Evolutionary conservation across 2,888 invertebrate species (phyloP).

Genomic region (Tetragonisca angustula): DNA sequence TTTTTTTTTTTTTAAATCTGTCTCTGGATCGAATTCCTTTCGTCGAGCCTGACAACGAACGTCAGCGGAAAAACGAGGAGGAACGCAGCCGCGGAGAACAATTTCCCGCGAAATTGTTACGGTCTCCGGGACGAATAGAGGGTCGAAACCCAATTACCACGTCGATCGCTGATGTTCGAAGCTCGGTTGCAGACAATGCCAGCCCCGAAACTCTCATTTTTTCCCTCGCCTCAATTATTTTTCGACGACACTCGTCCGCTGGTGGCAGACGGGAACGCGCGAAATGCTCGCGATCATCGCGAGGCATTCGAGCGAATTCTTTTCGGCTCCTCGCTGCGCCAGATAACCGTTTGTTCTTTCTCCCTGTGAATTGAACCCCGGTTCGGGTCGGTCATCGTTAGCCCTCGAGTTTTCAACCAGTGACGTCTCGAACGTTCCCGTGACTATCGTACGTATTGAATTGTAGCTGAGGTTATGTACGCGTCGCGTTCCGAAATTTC

Average conservation of each 20-base stretch:
- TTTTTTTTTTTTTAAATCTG: neutral
- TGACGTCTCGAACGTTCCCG: slow-evolving; percentile 32
- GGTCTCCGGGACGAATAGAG: neutral
- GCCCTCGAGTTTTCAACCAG: slow-evolving; percentile 38
- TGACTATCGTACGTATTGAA: slow-evolving; percentile 24
- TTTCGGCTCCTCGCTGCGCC: neutral
- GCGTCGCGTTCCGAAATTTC: too few species aligned
- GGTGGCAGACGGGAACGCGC: neutral
- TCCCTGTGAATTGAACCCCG: slow-evolving; percentile 1
- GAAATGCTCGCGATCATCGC: neutral
- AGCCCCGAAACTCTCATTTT: slow-evolving; percentile 16
- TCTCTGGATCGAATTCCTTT: neutral
- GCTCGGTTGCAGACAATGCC: slow-evolving; percentile 23
- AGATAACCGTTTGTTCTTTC: slow-evolving; percentile 19
- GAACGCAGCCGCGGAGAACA: neutral
- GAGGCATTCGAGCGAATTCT: neutral
- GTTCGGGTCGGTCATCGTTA: slow-evolving; percentile 14
- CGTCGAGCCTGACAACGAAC: neutral
- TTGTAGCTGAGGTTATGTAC: neutral
- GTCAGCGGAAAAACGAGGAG: neutral
- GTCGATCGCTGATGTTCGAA: slow-evolving; percentile 21
- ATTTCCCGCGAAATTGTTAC: slow-evolving; percentile 36
- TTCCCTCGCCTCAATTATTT: slow-evolving; percentile 30
- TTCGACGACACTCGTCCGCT: slow-evolving; percentile 28
- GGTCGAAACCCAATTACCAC: slow-evolving; percentile 42